phyloP scores from a whole-genome alignment of 1,140 invertebrate genomes.

The Dendrolimus punctatus region DNA sequence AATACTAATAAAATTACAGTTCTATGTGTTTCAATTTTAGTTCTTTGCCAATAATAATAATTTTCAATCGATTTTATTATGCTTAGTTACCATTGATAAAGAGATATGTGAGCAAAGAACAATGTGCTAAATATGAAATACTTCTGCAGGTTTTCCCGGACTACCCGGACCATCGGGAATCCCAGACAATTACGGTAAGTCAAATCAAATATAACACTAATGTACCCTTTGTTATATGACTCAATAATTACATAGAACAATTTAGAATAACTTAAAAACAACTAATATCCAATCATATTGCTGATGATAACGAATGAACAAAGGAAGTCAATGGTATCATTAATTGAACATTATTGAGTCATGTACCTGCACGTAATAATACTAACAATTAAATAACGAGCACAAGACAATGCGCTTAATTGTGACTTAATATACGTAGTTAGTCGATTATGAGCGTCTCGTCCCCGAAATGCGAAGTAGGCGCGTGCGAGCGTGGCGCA shows the following conservation, averaged over 20 bases:
- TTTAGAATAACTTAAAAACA: slow-evolving; percentile 33
- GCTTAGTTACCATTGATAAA: no score
- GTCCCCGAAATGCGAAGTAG: slow-evolving; percentile 21
- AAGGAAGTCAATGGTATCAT: slow-evolving; percentile 27
- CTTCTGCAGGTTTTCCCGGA: slow-evolving; percentile 55
- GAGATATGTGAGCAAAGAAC: slow-evolving; percentile 1
- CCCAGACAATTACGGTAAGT: slow-evolving; percentile 89
- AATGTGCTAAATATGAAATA: slow-evolving; percentile 1
- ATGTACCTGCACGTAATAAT: slow-evolving; percentile 45
- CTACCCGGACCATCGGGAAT: slow-evolving; percentile 89
- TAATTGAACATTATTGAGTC: slow-evolving; percentile 60
- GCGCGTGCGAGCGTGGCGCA: slow-evolving; percentile 18
- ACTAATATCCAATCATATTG: slow-evolving; percentile 27
- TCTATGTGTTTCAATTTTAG: no score
- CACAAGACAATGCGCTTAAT: slow-evolving; percentile 33
- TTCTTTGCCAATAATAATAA: no score
- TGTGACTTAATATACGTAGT: slow-evolving; percentile 13
- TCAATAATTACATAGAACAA: slow-evolving; percentile 33
- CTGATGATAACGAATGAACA: slow-evolving; percentile 26
- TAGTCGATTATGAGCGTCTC: slow-evolving; percentile 9
- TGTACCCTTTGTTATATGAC: slow-evolving; percentile 30
- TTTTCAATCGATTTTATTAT: no score
- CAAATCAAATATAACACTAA: slow-evolving; percentile 26
- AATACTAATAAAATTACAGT: no score
- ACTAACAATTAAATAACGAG: slow-evolving; percentile 53